Evolutionary conservation across 1,140 invertebrate species (phyloP), one percentile per base, ranked within the genome.

Genomic region (Drosophila nebulosa): DNA sequence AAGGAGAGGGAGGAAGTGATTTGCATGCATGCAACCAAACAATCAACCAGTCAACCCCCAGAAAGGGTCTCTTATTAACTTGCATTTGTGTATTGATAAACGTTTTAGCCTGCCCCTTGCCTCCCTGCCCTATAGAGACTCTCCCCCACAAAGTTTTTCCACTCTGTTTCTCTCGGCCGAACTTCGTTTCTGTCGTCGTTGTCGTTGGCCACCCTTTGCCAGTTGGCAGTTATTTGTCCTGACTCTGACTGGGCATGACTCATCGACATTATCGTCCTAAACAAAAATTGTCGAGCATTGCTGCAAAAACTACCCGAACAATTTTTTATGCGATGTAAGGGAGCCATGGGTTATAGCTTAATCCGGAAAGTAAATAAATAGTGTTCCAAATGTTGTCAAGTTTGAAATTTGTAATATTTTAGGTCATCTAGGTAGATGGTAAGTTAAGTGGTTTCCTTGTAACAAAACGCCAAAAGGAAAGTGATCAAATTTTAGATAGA

Each of bases 11-110:
- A 42, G 30, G 58, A 72, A 51, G 42, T 71, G n/a, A 16, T 24
- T 42, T 42, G 69, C 68, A 71, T 69, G 32, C 69, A 64, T 71
- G 46, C 32, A 70, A n/a, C n/a, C n/a, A n/a, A n/a, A n/a, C n/a
- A n/a, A n/a, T n/a, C n/a, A n/a, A 59, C 36, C 56, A 24, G 12
- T 36, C 39, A 39, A 42, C 60, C 39, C 59, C 27, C n/a, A 52
- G 21, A 10, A 32, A 16, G 30, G 60, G 24, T 35, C 51, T 60
- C 32, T 63, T 30, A 57, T 39, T 12, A 18, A 35, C 27, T 21
- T 73, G 69, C 69, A 64, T 64, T 71, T 46, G 36, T 3, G 10
- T 36, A 73, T 72, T 73, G 69, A 73, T 73, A 73, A 72, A 56
- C 53, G 18, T 56, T 56, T 30, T 30, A 46, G 39, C 18, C 39